These are phyloP conservation scores for Dendronephthya gigantea DNA, from an alignment of 64 coral and sea anemone genomes.

Conservation along the genomic window DNA sequence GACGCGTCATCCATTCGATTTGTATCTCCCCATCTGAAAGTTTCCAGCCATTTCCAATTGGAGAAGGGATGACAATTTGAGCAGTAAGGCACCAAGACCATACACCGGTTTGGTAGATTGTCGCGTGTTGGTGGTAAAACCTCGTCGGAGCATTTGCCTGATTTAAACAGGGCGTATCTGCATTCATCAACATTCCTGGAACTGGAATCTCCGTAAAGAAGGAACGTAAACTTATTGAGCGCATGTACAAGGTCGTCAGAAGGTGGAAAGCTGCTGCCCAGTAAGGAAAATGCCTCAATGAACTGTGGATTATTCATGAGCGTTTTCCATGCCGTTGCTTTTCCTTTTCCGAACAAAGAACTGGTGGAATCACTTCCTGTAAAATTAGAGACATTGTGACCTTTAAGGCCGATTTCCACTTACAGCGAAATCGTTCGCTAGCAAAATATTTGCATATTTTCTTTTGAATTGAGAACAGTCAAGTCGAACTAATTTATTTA, in stretches of 20 bases:
- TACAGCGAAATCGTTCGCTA: no score
- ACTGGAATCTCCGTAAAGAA: neutral
- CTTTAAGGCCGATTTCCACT: no score
- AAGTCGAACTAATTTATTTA: no score
- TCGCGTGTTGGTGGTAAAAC: constrained; percentile 13
- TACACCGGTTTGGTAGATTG: neutral
- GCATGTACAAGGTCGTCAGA: constrained; percentile 3
- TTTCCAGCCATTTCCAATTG: neutral
- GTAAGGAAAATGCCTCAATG: neutral
- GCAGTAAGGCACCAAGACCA: constrained; percentile 9
- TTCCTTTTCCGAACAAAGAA: neutral
- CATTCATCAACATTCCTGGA: constrained; percentile 5
- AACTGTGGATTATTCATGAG: neutral
- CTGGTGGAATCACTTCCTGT: neutral
- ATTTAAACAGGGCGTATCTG: constrained; percentile 12
- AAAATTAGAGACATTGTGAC: no score
- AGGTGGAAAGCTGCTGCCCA: neutral
- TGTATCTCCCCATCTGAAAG: neutral
- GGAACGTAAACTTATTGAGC: neutral
- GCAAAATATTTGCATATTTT: neutral
- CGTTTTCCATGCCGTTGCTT: constrained; percentile 8
- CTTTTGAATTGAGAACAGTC: neutral
- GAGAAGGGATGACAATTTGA: neutral
- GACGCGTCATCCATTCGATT: no score
- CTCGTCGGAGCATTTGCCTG: constrained; percentile 1